Evolutionary conservation across 1,140 invertebrate species (phyloP).

Genomic region (Brachionus sp.): DNA sequence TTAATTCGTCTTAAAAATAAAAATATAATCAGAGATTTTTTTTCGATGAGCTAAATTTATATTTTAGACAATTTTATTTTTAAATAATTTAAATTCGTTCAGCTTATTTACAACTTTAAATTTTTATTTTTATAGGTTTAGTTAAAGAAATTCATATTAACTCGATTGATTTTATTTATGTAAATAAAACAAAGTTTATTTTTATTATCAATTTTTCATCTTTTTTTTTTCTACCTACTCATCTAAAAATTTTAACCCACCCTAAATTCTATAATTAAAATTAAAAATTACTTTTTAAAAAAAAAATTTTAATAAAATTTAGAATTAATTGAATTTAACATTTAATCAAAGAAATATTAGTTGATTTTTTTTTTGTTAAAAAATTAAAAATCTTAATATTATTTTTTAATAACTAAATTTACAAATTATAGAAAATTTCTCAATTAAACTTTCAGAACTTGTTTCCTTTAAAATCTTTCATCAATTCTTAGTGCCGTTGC

Average conservation of each 20-base stretch:
- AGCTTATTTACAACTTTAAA: too few relatives aligned
- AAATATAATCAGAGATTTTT: too few relatives aligned
- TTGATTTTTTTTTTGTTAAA: neutral
- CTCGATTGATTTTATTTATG: neutral
- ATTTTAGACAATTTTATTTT: too few relatives aligned
- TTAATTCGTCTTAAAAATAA: too few relatives aligned
- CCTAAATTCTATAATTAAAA: neutral
- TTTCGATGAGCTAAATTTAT: too few relatives aligned
- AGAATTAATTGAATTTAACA: neutral
- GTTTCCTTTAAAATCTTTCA: neutral
- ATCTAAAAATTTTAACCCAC: neutral
- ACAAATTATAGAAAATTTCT: too few relatives aligned
- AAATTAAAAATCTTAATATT: too few relatives aligned
- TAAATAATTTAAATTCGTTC: too few relatives aligned
- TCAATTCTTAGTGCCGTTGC: neutral
- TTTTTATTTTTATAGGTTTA: too few relatives aligned
- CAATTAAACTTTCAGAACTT: neutral
- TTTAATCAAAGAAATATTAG: neutral
- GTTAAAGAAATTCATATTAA: neutral
- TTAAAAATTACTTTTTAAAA: neutral
- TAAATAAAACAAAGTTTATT: neutral
- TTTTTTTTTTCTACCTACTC: neutral
- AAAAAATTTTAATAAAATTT: neutral
- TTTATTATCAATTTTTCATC: neutral
- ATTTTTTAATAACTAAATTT: too few relatives aligned